Percentiles rank a stretch among this genome's conserved stretches.
These are phyloP conservation scores for Paradoxurus hermaphroditus DNA, from an alignment of 2,113 vertebrate species.

Conservation along the genomic window DNA sequence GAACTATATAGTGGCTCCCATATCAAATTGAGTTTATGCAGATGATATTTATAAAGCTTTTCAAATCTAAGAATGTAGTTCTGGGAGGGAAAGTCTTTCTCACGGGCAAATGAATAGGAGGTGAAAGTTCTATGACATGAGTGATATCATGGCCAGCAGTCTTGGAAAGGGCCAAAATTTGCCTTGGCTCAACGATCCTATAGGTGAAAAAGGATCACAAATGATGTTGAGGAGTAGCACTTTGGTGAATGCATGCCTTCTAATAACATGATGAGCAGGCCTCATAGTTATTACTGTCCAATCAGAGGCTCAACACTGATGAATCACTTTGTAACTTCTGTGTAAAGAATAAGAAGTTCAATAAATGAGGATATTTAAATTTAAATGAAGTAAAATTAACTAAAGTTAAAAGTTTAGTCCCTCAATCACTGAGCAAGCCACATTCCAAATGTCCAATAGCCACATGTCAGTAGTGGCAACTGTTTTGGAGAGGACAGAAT, in stretches of 20 bases:
- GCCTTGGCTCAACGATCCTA: background rate
- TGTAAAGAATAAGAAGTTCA: background rate
- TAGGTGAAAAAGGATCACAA: background rate
- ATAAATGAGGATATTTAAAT: background rate
- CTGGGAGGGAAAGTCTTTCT: background rate
- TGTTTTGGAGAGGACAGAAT: background rate
- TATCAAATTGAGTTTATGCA: background rate
- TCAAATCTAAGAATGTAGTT: background rate
- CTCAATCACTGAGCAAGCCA: background rate
- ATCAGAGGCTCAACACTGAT: background rate
- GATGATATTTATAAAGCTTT: background rate
- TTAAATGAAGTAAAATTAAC: background rate
- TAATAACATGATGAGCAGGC: no score
- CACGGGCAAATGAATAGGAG: background rate
- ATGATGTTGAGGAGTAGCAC: background rate
- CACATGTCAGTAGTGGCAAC: background rate
- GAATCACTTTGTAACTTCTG: background rate
- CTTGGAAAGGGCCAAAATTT: background rate
- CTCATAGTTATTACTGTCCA: background rate
- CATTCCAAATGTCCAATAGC: background rate
- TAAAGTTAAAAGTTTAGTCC: background rate
- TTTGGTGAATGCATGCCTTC: fast-evolving
- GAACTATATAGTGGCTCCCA: background rate
- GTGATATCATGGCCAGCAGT: background rate
- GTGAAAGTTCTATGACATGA: background rate